Conservation (phyloP, 2,797 vertebrate species). For the Helostoma temminkii region DNA sequence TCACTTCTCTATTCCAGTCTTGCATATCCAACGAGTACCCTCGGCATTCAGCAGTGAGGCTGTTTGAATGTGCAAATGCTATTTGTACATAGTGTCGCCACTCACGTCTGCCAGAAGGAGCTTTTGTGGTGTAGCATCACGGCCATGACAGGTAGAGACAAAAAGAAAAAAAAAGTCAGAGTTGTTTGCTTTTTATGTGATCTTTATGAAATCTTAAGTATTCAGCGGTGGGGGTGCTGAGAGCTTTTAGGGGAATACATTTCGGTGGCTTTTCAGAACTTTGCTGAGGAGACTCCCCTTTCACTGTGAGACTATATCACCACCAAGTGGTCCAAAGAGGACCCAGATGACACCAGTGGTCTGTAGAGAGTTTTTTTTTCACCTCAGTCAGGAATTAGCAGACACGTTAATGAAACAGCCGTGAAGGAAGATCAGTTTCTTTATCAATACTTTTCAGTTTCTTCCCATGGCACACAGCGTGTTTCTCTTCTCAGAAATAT, state of each 20-base stretch:
- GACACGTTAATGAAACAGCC: conserved; percentile 62
- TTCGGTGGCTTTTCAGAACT: conserved; percentile 73
- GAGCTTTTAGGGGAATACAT: conserved; percentile 59
- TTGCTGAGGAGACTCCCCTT: conserved; percentile 62
- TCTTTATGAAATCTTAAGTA: conserved; percentile 66
- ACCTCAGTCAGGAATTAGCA: conserved; percentile 64
- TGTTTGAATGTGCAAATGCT: conserved; percentile 69
- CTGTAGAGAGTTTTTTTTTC: conserved; percentile 37
- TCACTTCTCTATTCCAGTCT: conserved; percentile 30
- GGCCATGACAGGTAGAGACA: conserved; percentile 63
- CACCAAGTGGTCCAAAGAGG: conserved; percentile 78
- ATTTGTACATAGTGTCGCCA: conserved; percentile 70
- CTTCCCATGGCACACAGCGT: neutral
- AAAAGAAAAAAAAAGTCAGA: conserved; percentile 14
- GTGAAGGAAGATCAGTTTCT: conserved; percentile 57
- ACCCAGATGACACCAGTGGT: conserved; percentile 50
- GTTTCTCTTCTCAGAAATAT: conserved; percentile 18
- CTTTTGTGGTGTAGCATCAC: conserved; percentile 71
- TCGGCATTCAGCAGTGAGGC: conserved; percentile 52
- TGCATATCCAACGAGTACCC: conserved; percentile 18
- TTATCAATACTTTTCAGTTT: conserved; percentile 3
- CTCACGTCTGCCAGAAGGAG: conserved; percentile 69
- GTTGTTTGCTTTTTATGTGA: conserved; percentile 61
- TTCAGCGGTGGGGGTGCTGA: conserved; percentile 52
- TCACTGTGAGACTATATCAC: conserved; percentile 85